phyloP scores from a whole-genome alignment of 2,797 vertebrate genomes.

The Phoebastria nigripes region DNA sequence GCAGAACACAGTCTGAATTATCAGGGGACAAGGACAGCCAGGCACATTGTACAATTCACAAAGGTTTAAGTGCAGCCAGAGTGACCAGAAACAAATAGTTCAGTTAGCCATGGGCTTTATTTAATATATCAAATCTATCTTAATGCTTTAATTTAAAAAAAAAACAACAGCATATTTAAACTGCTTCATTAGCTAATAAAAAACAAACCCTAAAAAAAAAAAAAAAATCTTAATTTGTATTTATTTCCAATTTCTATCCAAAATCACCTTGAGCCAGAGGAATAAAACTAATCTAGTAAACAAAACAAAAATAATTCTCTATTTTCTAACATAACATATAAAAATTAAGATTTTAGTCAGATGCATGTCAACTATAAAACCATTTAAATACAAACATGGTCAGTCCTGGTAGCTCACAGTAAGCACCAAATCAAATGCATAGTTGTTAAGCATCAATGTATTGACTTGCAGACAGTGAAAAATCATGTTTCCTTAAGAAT shows the following conservation, averaged over 20 bases:
- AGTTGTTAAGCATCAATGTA: not conserved
- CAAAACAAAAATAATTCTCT: not conserved
- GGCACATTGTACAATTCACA: not conserved
- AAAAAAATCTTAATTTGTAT: not conserved
- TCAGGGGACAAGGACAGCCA: not conserved
- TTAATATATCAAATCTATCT: not conserved
- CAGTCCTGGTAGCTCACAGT: not conserved
- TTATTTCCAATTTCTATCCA: not conserved
- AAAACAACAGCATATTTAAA: not conserved
- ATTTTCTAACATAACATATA: not conserved
- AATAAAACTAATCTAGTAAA: not conserved
- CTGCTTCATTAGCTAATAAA: not conserved
- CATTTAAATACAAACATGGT: not conserved
- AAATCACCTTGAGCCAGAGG: not conserved
- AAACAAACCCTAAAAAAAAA: not conserved
- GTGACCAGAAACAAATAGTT: not conserved
- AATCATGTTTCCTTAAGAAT: not conserved
- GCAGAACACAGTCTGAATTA: not conserved
- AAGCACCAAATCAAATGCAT: not conserved
- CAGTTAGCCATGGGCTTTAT: not conserved
- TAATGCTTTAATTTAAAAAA: not conserved
- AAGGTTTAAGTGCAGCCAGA: not conserved
- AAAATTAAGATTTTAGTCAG: not conserved
- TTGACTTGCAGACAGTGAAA: not conserved
- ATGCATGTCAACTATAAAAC: not conserved